Conservation (phyloP, 2,888 invertebrate species). For the Sialis fuliginosa region DNA sequence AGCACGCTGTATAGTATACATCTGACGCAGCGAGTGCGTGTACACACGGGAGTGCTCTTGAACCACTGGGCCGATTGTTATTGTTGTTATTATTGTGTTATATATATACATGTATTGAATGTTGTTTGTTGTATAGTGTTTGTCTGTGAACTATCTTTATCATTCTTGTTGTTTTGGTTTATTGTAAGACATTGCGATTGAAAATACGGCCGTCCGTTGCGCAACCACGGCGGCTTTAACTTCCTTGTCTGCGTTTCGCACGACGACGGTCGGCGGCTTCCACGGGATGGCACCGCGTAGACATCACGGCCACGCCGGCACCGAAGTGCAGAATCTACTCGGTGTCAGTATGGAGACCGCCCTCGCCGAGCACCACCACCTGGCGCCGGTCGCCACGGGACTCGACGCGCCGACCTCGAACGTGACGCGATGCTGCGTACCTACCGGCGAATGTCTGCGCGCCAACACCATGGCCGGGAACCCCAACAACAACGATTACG, state of each 20-base stretch:
- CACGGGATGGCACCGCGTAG: conserved; percentile 32
- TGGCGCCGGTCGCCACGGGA: conserved; percentile 17
- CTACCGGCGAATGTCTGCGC: conserved; percentile 63
- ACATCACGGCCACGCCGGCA: conserved; percentile 18
- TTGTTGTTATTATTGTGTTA: too few species aligned
- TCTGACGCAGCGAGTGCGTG: conserved; percentile 19
- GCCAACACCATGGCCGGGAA: conserved; percentile 23
- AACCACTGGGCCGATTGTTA: too few species aligned
- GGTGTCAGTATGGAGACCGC: conserved; percentile 6
- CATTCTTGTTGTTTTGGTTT: too few species aligned
- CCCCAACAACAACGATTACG: conserved; percentile 26
- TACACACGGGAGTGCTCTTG: conserved; percentile 10
- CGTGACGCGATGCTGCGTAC: conserved; percentile 60
- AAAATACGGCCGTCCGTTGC: neutral
- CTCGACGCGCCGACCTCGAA: conserved; percentile 20
- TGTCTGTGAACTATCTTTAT: too few species aligned
- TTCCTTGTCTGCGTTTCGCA: conserved; percentile 27
- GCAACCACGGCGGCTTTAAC: neutral
- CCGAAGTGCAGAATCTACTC: conserved; percentile 23
- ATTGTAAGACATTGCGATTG: neutral
- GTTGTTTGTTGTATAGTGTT: too few species aligned
- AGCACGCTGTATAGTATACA: conserved; percentile 31
- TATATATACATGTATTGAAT: too few species aligned
- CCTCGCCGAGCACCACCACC: conserved; percentile 13
- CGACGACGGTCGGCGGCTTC: conserved; percentile 7